phyloP scores from a whole-genome alignment of 1,140 invertebrate species.

The Ptiloglossa arizonensis region DNA sequence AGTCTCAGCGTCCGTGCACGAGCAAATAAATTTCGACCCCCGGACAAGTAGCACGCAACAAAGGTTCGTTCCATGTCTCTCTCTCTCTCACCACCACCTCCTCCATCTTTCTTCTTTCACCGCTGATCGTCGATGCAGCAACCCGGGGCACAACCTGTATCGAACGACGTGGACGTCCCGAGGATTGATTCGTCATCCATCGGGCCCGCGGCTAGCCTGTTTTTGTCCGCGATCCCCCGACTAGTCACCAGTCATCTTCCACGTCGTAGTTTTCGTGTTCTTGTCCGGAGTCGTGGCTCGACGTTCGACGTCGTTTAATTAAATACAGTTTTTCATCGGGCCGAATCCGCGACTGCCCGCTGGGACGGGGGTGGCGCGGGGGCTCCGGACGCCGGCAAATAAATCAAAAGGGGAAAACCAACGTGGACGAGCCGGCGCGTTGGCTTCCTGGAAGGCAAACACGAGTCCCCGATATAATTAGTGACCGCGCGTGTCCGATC shows the following conservation, averaged over 20 bases:
- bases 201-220: conserved; percentile 55
- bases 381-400: conserved; percentile 54
- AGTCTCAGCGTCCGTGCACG: background rate
- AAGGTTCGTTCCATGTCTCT: background rate
- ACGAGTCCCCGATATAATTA: conserved; percentile 74
- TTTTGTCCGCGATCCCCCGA: conserved; percentile 72
- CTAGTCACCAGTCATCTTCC: conserved; percentile 69
- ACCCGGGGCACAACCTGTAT: conserved; percentile 9
- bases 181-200: conserved; percentile 73
- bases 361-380: conserved; percentile 45
- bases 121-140: background rate
- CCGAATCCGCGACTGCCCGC: conserved; percentile 55
- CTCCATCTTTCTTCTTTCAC: too few species aligned
- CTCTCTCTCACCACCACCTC: too few species aligned
- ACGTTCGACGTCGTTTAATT: conserved; percentile 71
- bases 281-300: conserved; percentile 50
- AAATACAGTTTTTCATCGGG: conserved; percentile 75
- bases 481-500: conserved; percentile 66
- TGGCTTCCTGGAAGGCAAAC: conserved; percentile 73
- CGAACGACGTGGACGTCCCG: conserved; percentile 36
- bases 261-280: conserved; percentile 58
- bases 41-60: background rate
- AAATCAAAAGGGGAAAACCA: conserved; percentile 67
- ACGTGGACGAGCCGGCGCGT: conserved; percentile 38
- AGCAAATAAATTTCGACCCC: conserved; percentile 3